Base-by-base conservation (phyloP, 2,113 vertebrate species). In the Callaeas wilsoni region DNA sequence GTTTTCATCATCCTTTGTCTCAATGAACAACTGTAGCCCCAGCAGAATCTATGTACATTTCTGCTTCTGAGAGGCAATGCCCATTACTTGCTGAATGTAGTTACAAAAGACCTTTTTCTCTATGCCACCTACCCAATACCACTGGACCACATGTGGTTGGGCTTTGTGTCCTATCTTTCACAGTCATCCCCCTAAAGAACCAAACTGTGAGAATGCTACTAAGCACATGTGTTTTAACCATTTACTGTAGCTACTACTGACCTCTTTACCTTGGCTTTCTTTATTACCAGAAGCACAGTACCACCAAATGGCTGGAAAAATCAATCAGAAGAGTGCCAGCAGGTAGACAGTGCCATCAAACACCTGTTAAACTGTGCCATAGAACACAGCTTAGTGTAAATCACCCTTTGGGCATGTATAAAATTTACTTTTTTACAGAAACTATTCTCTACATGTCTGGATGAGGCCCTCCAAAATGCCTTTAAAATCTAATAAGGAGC, bases 401-500 rank as follows among this genome's bases (percentile, higher is more conserved):
- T 76, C 53, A 88, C 20, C 17, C 57, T 92, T 93, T 4, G 0
- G 21, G 44, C 11, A 20, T 8, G 7, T 49, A 85, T 76, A 65
- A 85, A 47, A 83, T 79, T 59, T 50, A 44, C 4, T 76, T 89
- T 93, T 91, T 89, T 83, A 73, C 52, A 55, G 12, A 73, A 95
- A 90, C 53, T 88, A 9, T 73, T 90, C 42, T 47, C 53, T 95
- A 16, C 8, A 4, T 16, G 53, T 87, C 87, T 52, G 46, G 67
- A 90, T 77, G 71, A 88, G 71, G 91, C 56, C 84, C 89, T 96
- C 47, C 41, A 93, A 95, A 96, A 93, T 71, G 93, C 84, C 84
- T 95, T 93, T 68, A 92, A 90, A 97, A 87, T 83, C 47, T 78
- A 93, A 56, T 64, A 86, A 94, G 35, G n/a, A 96, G 91, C 56